Conservation (phyloP, 2,888 invertebrate genomes). For the Ischnura elegans region DNA sequence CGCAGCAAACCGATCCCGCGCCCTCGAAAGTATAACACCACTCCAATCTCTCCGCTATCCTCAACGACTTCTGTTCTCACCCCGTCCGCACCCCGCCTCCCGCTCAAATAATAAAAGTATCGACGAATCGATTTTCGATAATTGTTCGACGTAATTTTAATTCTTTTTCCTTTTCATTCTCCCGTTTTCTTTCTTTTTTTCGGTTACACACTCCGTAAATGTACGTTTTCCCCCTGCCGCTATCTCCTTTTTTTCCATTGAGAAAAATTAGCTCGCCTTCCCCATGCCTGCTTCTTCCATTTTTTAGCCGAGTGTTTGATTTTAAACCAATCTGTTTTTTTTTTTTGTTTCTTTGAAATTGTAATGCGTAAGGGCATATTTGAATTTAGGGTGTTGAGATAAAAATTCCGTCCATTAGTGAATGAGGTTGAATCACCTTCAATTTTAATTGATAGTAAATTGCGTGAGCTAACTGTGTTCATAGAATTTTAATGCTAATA, state of each 20-base stretch:
- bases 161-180: not conserved
- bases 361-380: not conserved
- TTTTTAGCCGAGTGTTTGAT: not conserved
- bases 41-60: not conserved
- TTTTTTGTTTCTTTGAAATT: not conserved
- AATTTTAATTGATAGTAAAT: too few species aligned
- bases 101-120: slow-evolving; percentile 43
- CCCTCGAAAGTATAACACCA: too few species aligned
- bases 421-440: not conserved
- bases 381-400: not conserved
- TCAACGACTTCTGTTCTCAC: not conserved
- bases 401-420: not conserved
- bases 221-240: not conserved
- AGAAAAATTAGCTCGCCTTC: not conserved
- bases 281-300: not conserved
- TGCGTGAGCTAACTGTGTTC: too few species aligned
- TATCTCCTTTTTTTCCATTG: not conserved
- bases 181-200: not conserved
- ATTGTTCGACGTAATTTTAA: slow-evolving; percentile 53
- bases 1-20: not conserved
- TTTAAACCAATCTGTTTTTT: too few species aligned
- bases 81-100: not conserved
- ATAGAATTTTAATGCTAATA: too few species aligned
- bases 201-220: not conserved
- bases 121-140: slow-evolving; percentile 57